These are phyloP conservation scores for Octomys mimax DNA, from an alignment of 2,797 vertebrate species.

Conservation along the genomic window DNA sequence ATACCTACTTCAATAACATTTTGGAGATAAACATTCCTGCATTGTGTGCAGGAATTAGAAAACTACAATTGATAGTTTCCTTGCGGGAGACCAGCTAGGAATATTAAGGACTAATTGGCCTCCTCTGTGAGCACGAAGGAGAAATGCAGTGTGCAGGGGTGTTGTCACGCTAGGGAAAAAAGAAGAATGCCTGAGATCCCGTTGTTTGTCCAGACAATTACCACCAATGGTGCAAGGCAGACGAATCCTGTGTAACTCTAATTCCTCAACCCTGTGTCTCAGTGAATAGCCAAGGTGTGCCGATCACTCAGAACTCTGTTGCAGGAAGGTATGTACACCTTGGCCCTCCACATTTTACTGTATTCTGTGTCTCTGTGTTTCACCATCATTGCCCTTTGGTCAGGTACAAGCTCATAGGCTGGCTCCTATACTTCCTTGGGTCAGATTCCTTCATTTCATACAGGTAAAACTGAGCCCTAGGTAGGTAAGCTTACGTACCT, in stretches of 20 bases:
- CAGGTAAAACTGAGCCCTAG: background rate
- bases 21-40: background rate
- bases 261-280: background rate
- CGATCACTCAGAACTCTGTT: background rate
- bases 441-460: background rate
- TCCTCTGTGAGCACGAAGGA: background rate
- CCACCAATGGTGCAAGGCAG: background rate
- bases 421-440: background rate
- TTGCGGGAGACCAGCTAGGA: background rate
- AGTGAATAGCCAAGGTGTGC: background rate
- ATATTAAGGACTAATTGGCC: background rate
- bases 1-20: constrained; percentile 4
- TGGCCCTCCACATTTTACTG: background rate
- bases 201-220: background rate
- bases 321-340: background rate
- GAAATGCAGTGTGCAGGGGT: background rate
- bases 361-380: background rate
- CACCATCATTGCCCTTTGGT: background rate
- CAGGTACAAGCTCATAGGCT: background rate
- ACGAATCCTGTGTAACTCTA: background rate
- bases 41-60: background rate
- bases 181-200: background rate
- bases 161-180: background rate
- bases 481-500: background rate
- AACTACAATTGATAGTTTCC: background rate